These are phyloP conservation scores for Lates calcarifer DNA, from an alignment of 2,113 vertebrate species.

Conservation along the genomic window DNA sequence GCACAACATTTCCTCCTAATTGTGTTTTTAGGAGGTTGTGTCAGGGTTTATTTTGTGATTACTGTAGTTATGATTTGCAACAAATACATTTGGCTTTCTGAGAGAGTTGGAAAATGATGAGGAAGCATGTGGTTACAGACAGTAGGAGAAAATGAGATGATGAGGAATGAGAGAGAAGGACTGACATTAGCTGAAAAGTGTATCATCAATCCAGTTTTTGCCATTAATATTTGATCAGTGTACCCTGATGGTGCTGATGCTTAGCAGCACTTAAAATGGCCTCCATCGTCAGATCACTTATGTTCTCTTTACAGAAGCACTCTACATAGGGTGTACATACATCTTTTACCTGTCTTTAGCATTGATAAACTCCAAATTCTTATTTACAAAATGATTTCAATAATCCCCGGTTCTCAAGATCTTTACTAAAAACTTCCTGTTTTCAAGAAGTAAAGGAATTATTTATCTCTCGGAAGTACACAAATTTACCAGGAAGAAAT, in stretches of 20 bases:
- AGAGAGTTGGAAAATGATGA: slow-evolving; percentile 8
- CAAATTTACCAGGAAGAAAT: background rate
- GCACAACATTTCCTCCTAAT: background rate
- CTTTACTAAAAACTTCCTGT: background rate
- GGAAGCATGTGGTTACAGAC: slow-evolving; percentile 16
- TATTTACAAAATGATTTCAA: background rate
- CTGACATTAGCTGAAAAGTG: slow-evolving; percentile 53
- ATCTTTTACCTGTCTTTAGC: background rate
- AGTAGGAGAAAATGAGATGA: background rate
- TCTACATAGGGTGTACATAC: background rate
- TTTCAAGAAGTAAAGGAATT: background rate
- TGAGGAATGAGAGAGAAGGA: slow-evolving; percentile 13
- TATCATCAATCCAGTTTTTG: slow-evolving; percentile 57
- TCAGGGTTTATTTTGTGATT: slow-evolving; percentile 13
- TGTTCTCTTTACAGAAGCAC: slow-evolving; percentile 15
- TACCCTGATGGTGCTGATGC: slow-evolving; percentile 50
- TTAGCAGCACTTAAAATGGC: slow-evolving; percentile 71
- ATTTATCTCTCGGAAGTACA: background rate
- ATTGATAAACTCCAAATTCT: background rate
- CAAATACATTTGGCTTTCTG: background rate
- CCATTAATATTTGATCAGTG: slow-evolving; percentile 69
- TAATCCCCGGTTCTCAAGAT: background rate
- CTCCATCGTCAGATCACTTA: slow-evolving; percentile 32
- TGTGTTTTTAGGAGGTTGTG: background rate
- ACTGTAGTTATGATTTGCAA: slow-evolving; percentile 12